Conservation (phyloP, 2,797 vertebrate species). For the Tenualosa ilisha region DNA sequence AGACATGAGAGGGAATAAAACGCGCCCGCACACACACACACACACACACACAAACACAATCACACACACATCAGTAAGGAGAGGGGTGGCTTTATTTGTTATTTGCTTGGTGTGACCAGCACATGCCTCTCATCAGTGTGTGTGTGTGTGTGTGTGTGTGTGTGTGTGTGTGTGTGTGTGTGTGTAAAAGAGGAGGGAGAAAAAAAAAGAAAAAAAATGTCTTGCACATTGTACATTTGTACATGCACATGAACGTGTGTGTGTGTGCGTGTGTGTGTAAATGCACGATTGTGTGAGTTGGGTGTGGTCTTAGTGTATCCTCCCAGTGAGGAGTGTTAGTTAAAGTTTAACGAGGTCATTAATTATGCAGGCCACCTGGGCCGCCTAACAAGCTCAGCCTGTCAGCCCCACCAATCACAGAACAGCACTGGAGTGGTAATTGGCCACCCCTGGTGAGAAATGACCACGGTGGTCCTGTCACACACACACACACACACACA, state of each 20-base stretch:
- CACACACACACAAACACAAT: too few species aligned
- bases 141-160: neutral
- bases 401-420: neutral
- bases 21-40: neutral
- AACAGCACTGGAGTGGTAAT: neutral
- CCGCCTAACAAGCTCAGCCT: neutral
- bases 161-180: constrained; percentile 8
- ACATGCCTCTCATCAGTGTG: too few species aligned
- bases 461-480: neutral
- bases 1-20: neutral
- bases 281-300: neutral
- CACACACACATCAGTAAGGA: too few species aligned
- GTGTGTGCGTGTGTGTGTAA: neutral
- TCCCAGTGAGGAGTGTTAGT: neutral
- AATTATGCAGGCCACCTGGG: constrained; percentile 6
- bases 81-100: too few species aligned
- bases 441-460: neutral
- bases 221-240: neutral
- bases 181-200: neutral
- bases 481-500: constrained; percentile 10
- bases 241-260: neutral
- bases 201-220: neutral
- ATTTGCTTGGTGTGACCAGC: too few species aligned
- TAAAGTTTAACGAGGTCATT: constrained; percentile 11
- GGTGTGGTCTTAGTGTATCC: neutral